Base-by-base conservation (phyloP, 2,113 vertebrate species). In the Actenoides hombroni region DNA sequence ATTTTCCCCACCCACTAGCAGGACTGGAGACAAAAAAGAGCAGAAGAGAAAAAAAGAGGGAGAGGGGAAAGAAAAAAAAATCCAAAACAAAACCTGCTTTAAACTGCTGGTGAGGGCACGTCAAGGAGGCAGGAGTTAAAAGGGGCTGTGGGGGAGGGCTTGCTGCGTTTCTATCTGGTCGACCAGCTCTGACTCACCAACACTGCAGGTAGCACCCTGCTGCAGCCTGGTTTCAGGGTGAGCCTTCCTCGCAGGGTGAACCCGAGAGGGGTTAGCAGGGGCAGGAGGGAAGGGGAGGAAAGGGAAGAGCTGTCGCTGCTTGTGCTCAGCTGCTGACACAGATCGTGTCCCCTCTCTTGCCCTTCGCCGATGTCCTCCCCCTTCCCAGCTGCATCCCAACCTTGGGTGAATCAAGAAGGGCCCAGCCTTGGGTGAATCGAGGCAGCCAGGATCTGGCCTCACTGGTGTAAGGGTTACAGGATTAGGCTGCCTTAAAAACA, bases 1-100 rank as follows among this genome's bases (percentile, higher is more conserved):
- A 94, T 90, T 98, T 98, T 97, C 96, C 98, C 97, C 97, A 96
- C 97, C 97, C 96, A 95, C 97, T n/a, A 48, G 89, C 70, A 96
- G 73, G 70, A 78, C 82, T 71, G 88, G n/a, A 93, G 54, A 79
- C 86, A 91, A 76, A 92, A 96, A 95, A 59, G 64, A 88, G 63
- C 20, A 90, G 81, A 53, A 35, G 59, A 92, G 25, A 31, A 68
- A n/a, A 33, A 46, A 15, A 13, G 20, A 15, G 10, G 10, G 19
- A 8, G 39, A 40, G 35, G 29, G 8, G 15, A 39, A 26, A n/a
- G n/a, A 26, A 16, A 16, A 28, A 18, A 70, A n/a, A 37, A 37
- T 8, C 37, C 20, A 13, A 8, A 10, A 17, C 39, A 19, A 31
- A 67, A 28, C 35, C 57, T 39, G 79, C 83, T 97, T 91, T 92